Evolutionary conservation across 1,140 invertebrate species (phyloP).

Genomic region (Physella acuta): DNA sequence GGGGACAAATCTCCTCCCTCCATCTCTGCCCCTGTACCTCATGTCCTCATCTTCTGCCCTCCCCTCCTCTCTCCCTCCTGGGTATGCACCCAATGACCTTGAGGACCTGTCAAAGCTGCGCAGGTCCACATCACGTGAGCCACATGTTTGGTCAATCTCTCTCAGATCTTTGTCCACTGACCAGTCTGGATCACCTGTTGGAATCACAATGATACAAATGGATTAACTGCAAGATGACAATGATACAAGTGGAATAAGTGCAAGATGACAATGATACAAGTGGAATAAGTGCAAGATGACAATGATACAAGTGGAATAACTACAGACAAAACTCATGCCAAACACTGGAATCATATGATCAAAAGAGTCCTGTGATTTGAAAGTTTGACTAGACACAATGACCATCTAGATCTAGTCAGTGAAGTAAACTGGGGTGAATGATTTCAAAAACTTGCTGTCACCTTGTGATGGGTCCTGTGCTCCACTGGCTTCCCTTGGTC

Average conservation of each 20-base stretch:
- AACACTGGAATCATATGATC: no score
- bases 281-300: no score
- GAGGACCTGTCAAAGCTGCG: background rate
- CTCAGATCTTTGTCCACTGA: background rate
- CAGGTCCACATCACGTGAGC: slow-evolving; percentile 13
- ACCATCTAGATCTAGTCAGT: no score
- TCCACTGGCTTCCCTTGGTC: background rate
- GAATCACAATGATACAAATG: no score
- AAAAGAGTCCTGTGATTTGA: no score
- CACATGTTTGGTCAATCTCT: slow-evolving; percentile 7
- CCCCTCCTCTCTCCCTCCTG: slow-evolving; percentile 9
- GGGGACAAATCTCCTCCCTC: no score
- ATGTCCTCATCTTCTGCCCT: background rate
- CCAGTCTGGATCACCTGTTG: background rate
- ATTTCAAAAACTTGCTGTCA: background rate
- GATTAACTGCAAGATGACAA: no score
- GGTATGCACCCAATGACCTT: background rate
- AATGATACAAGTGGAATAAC: no score
- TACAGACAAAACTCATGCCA: no score
- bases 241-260: no score
- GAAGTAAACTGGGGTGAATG: background rate
- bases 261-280: no score
- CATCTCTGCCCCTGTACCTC: background rate
- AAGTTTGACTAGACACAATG: no score
- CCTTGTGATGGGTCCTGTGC: background rate